A percentile compares a stretch with the other conserved stretches of the same genome.
Evolutionary conservation across 2,888 invertebrate species (phyloP).

Genomic region (Mythimna pallens): DNA sequence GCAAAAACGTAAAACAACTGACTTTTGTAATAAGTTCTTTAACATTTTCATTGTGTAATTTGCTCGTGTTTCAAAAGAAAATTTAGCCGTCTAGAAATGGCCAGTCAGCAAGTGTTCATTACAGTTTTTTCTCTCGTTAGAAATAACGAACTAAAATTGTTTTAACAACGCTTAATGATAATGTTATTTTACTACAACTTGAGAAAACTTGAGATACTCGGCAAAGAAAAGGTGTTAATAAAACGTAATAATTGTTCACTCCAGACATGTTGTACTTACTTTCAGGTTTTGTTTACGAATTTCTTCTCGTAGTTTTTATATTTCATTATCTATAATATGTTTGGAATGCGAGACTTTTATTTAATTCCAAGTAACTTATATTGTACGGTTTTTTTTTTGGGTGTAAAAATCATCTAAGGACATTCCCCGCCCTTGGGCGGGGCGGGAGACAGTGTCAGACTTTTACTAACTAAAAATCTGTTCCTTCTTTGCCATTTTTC

Average conservation of each 20-base stretch:
- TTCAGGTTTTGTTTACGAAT: neutral
- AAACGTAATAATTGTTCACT: neutral
- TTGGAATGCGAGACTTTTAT: neutral
- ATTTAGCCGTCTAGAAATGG: slow-evolving; percentile 38
- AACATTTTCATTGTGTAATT: slow-evolving; percentile 43
- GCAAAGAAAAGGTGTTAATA: neutral
- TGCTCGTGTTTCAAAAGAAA: slow-evolving; percentile 38
- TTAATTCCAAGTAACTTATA: neutral
- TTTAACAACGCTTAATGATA: slow-evolving; percentile 42
- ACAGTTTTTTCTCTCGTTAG: slow-evolving; percentile 42
- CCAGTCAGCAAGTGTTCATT: slow-evolving; percentile 62
- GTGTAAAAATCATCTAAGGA: no score
- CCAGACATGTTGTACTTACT: neutral
- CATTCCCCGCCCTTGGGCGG: no score
- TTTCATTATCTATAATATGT: neutral
- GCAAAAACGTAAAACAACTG: slow-evolving; percentile 7
- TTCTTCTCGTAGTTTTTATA: neutral
- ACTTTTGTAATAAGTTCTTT: slow-evolving; percentile 36
- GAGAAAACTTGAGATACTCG: slow-evolving; percentile 16
- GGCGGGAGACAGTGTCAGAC: no score
- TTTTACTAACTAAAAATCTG: no score
- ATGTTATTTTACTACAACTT: slow-evolving; percentile 29
- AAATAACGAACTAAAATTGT: slow-evolving; percentile 49
- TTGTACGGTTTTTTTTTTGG: no score
- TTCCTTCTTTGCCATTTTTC: no score